Evolutionary conservation across 2,113 vertebrate genomes (phyloP).

Genomic region (Hylia prasina): DNA sequence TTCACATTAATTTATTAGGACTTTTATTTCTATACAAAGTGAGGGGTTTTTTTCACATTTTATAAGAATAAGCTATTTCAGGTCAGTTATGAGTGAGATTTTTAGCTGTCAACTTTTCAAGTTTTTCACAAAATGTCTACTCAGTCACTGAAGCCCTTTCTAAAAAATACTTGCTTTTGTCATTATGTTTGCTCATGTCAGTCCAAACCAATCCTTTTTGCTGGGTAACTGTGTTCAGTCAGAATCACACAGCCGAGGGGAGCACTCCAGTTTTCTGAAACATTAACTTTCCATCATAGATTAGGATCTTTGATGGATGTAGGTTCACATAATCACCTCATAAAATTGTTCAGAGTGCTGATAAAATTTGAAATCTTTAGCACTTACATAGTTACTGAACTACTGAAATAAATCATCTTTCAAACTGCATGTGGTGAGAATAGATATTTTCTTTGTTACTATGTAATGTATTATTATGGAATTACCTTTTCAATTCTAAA

Average conservation of each 20-base stretch:
- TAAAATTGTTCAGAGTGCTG: not conserved
- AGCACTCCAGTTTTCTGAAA: not conserved
- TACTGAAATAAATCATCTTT: constrained; percentile 22
- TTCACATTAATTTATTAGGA: not conserved
- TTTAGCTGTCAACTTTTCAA: not conserved
- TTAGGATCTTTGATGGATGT: not conserved
- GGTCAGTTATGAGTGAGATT: not conserved
- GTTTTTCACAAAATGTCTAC: not conserved
- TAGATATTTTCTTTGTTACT: not conserved
- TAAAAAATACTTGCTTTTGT: not conserved
- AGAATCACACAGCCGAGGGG: not conserved
- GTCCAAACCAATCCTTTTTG: not conserved
- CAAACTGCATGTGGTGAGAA: not conserved
- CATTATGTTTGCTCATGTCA: not conserved
- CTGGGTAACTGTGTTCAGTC: not conserved
- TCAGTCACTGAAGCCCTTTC: not conserved
- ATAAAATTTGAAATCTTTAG: constrained; percentile 3
- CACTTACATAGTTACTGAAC: not conserved
- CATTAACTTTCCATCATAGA: not conserved
- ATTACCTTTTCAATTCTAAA: not conserved
- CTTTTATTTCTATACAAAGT: not conserved
- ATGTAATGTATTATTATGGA: not conserved
- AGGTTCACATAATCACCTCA: not conserved
- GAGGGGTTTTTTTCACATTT: fast-evolving
- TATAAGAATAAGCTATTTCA: not conserved